Conservation (phyloP, 2,797 vertebrate genomes). For the Etheostoma perlongum region DNA sequence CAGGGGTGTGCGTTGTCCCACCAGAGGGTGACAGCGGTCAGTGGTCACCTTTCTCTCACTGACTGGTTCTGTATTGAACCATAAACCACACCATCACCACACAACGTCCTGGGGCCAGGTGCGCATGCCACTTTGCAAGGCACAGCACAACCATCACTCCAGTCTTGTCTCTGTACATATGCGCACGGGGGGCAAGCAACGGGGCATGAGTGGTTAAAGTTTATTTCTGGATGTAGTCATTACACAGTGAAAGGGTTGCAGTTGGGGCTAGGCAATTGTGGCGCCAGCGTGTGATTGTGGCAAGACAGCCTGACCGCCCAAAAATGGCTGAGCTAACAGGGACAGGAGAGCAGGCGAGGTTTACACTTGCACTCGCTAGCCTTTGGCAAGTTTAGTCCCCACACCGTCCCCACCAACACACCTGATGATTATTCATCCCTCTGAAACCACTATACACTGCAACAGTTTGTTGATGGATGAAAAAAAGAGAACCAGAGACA, state of each 20-base stretch:
- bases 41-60: constrained; percentile 70
- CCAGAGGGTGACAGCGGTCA: constrained; percentile 73
- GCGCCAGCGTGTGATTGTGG: constrained; percentile 95
- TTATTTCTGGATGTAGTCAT: constrained; percentile 96
- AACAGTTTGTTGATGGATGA: constrained; percentile 71
- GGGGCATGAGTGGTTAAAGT: constrained; percentile 84
- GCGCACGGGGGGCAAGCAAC: constrained; percentile 73
- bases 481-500: constrained; percentile 24
- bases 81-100: constrained; percentile 74
- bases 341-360: constrained; percentile 81
- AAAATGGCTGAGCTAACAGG: constrained; percentile 96
- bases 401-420: constrained; percentile 78
- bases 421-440: constrained; percentile 79
- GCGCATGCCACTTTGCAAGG: constrained; percentile 74
- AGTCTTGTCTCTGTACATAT: constrained; percentile 84
- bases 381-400: constrained; percentile 55
- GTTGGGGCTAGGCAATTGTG: constrained; percentile 90
- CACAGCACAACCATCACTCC: constrained; percentile 82
- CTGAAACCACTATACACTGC: constrained; percentile 69
- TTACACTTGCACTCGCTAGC: constrained; percentile 79
- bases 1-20: constrained; percentile 48
- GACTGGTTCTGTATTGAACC: constrained; percentile 79
- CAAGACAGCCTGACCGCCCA: constrained; percentile 93
- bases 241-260: constrained; percentile 91
- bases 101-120: constrained; percentile 75